These are phyloP conservation scores for Pollenia griseotomentosa DNA, from an alignment of 2,888 invertebrate species.

Conservation along the genomic window DNA sequence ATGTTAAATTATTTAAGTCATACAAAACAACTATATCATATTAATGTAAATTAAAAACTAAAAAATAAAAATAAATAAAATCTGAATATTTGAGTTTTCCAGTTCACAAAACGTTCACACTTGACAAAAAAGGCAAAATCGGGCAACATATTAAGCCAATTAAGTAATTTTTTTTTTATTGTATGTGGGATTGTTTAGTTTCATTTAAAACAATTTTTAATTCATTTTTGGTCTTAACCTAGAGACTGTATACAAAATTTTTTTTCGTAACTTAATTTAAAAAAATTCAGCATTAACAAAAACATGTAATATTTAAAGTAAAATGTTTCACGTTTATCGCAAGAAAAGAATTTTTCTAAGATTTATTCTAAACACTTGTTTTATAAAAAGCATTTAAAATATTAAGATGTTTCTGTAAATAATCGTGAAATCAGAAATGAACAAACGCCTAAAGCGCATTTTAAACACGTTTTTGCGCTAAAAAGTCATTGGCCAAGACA, in stretches of 20 bases:
- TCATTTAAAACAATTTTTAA: not conserved
- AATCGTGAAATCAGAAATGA: slow-evolving; percentile 24
- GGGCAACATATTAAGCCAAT: slow-evolving; percentile 15
- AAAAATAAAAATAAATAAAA: not conserved
- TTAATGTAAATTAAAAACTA: not conserved
- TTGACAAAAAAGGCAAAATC: slow-evolving; percentile 27
- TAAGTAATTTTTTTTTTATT: slow-evolving; percentile 13
- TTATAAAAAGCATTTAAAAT: not conserved
- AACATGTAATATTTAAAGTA: too few species aligned
- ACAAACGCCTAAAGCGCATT: slow-evolving; percentile 37
- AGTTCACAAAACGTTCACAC: not conserved
- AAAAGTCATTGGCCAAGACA: slow-evolving; percentile 72
- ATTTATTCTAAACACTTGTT: not conserved
- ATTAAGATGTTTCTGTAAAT: slow-evolving; percentile 11
- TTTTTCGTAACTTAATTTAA: not conserved
- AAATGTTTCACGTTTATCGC: not conserved
- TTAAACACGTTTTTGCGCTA: slow-evolving; percentile 63
- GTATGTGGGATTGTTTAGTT: slow-evolving; percentile 3
- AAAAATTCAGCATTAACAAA: too few species aligned
- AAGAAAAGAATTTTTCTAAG: not conserved
- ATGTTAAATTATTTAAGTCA: not conserved
- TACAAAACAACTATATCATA: not conserved
- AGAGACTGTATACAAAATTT: slow-evolving; percentile 1
- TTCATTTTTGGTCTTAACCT: not conserved
- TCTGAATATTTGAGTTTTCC: not conserved